These are phyloP conservation scores for Montifringilla adamsi DNA, from an alignment of 2,113 vertebrate species.

Conservation along the genomic window DNA sequence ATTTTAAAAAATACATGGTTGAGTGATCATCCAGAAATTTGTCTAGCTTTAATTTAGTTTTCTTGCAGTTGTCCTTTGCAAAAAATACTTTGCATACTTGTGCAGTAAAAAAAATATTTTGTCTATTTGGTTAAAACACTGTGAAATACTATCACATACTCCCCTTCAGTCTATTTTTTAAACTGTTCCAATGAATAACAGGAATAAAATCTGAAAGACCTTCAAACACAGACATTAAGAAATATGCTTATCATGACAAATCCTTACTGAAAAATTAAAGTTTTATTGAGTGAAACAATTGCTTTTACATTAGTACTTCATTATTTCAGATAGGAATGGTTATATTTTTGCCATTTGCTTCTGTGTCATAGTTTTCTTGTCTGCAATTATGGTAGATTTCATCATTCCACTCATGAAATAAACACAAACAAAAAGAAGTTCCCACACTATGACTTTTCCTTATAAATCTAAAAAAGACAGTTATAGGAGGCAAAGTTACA, in stretches of 20 bases:
- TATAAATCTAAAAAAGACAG: neutral
- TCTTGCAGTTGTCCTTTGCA: neutral
- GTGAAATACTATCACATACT: neutral
- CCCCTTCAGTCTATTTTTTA: neutral
- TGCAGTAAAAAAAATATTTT: neutral
- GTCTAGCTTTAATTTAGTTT: neutral
- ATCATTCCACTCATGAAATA: neutral
- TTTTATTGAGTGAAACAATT: conserved; percentile 58
- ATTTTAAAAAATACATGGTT: neutral
- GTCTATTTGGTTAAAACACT: neutral
- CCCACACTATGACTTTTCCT: neutral
- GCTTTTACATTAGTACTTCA: conserved; percentile 20
- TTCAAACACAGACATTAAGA: neutral
- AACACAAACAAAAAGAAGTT: neutral
- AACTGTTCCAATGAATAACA: neutral
- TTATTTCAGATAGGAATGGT: conserved; percentile 18
- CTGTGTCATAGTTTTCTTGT: neutral
- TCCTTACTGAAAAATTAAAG: conserved; percentile 40
- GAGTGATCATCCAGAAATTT: neutral
- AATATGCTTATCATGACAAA: conserved; percentile 3
- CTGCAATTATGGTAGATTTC: neutral
- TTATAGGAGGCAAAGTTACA: neutral
- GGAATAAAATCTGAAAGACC: neutral
- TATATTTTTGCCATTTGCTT: neutral
- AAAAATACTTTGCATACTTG: neutral